Evolutionary conservation across 53 echinoderm and acorn worm species (phyloP), one percentile per base, ranked within the genome.

Genomic region (Crossaster papposus): DNA sequence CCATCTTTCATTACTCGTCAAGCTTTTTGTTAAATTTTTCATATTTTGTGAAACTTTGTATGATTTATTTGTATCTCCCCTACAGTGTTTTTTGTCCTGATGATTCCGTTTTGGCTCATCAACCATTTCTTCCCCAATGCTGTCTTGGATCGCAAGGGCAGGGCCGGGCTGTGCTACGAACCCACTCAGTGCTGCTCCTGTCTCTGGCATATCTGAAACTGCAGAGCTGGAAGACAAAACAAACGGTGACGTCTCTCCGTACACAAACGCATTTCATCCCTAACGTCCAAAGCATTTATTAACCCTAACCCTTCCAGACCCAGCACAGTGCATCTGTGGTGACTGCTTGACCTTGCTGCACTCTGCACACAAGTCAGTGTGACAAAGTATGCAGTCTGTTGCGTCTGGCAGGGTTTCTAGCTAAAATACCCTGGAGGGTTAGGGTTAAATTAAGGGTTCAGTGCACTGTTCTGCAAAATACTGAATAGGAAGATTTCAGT

Each of bases 101-200:
- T 98, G 93, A 64, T 98, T 30, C 99, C 99, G 5, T 98, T 98
- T 85, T 98, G 99, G 99, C 80, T 96, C 75, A 71, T 98, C 64
- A 98, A 98, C 79, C 72, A 89, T 84, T 90, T 94, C 77, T 93
- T 89, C 75, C 91, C 92, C 55, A 89, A 92, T 68, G 90, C 93
- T 33, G 96, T 98, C 10, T 90, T 98, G 91, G 92, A 94, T 90
- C 92, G 87, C 14, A 94, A 93, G 85, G 92, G 91, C 28, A 79
- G 99, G 28, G 94, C 96, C 17, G 99, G 99, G 1, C 54, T 98
- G 44, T 98, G 99, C 81, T 98, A 98, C 38, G 99, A 98, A 55
- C 99, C 99, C 0, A 92, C 93, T n/a, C 82, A 89, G 68, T 98
- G 99, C 88, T 98, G 99, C 89, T 98, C 99, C 0, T 98, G 99